A percentile compares a stretch with the other conserved stretches of the same genome.
Conservation (phyloP, 2,113 vertebrate genomes). For the Phasianus colchicus region DNA sequence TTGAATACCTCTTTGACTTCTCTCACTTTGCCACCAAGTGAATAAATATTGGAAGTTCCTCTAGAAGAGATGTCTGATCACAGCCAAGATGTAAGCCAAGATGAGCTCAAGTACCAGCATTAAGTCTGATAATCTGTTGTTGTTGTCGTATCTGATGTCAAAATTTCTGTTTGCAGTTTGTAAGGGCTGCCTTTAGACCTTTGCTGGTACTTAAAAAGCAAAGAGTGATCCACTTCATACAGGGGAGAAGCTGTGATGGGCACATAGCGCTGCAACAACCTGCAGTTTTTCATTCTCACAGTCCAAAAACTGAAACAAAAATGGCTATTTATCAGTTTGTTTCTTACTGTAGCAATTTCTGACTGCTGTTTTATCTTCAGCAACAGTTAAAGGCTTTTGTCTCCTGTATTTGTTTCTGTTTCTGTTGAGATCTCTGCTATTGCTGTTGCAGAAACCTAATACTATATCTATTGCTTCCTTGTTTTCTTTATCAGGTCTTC, state of each 20-base stretch:
- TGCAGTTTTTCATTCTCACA: background rate
- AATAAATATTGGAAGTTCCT: background rate
- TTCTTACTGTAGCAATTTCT: background rate
- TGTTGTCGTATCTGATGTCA: background rate
- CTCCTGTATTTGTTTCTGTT: background rate
- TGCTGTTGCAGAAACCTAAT: background rate
- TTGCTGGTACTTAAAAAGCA: background rate
- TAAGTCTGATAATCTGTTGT: background rate
- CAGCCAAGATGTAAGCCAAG: background rate
- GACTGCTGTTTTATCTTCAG: background rate
- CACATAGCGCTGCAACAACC: background rate
- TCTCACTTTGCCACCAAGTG: background rate
- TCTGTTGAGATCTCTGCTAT: background rate
- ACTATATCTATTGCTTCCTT: background rate
- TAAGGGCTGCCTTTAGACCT: background rate
- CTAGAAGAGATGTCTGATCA: background rate
- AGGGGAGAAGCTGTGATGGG: background rate
- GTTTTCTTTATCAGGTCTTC: background rate
- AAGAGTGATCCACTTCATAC: background rate
- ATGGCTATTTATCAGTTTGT: background rate
- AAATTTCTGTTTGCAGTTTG: background rate
- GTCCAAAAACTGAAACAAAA: background rate
- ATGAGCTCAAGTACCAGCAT: background rate
- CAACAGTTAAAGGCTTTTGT: background rate
- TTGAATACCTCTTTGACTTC: background rate